Percentiles rank a stretch among this genome's conserved stretches.
These are phyloP conservation scores for Sardinella longiceps DNA, from an alignment of 2,797 vertebrate species.

Conservation along the genomic window DNA sequence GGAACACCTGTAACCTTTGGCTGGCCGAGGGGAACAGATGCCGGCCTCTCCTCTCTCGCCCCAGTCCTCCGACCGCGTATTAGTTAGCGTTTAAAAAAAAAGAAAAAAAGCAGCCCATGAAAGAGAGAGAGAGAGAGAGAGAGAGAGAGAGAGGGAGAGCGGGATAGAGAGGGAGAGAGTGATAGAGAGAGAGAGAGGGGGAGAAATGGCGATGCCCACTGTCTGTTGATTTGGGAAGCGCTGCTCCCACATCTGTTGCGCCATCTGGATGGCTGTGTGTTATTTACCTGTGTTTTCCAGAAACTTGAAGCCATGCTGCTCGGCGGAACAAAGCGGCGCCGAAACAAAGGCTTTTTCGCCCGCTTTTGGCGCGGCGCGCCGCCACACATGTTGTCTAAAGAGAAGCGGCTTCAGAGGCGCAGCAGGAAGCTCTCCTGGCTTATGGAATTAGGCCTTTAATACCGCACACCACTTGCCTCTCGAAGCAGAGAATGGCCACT, in stretches of 20 bases:
- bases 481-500: slow-evolving; percentile 88
- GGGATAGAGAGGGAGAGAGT: not conserved
- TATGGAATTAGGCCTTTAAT: slow-evolving; percentile 94
- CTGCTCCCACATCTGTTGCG: slow-evolving; percentile 99
- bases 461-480: slow-evolving; percentile 93
- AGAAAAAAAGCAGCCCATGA: slow-evolving; percentile 47
- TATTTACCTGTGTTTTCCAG: slow-evolving; percentile 98
- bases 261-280: slow-evolving; percentile 96
- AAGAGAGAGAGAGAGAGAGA: not conserved
- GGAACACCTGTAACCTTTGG: slow-evolving; percentile 95
- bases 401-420: slow-evolving; percentile 99
- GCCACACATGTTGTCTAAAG: slow-evolving; percentile 99
- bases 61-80: slow-evolving; percentile 79
- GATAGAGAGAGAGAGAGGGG: not conserved
- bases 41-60: slow-evolving; percentile 85
- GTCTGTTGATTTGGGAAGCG: slow-evolving; percentile 90
- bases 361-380: slow-evolving; percentile 92
- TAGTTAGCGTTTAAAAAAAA: slow-evolving; percentile 89
- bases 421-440: slow-evolving; percentile 94
- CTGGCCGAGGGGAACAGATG: slow-evolving; percentile 91
- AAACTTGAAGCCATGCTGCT: slow-evolving; percentile 91
- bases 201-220: slow-evolving; percentile 75
- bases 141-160: not conserved
- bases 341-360: slow-evolving; percentile 94
- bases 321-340: slow-evolving; percentile 90